Evolutionary conservation across 1,140 invertebrate genomes (phyloP), one percentile per base, ranked within the genome.

Genomic region (Nomia melanderi): DNA sequence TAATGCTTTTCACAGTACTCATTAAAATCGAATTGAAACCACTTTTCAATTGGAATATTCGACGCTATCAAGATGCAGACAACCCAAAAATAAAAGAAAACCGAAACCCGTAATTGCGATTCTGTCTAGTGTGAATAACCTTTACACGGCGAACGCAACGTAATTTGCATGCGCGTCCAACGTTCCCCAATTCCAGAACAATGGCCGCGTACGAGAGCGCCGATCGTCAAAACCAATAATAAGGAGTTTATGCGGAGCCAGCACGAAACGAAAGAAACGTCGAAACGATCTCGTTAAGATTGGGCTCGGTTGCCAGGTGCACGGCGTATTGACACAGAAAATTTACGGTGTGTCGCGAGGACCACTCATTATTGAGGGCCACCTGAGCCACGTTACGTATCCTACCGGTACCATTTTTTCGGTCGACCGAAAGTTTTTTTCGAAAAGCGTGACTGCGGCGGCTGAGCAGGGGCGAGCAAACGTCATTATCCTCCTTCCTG

Each of bases 371-470:
- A 83, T 54, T 23, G 47, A n/a, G n/a, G n/a, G 33, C 62, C 80
- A 83, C 71, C 81, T 83, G 81, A 82, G 27, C 27, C 70, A 60
- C 47, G 56, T 77, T 36, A 53, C 75, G 33, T 60, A 71, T 54
- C 33, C 69, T 14, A 23, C 27, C 20, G 17, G 47, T 12, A 23
- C 29, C 60, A 54, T 63, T 59, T 56, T 67, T 65, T 67, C 39
- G 64, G 17, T 20, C 53, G 12, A 33, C 25, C 41, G 50, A 60
- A 50, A 64, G 29, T 44, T 72, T 54, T 62, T 80, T 66, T 53
- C 54, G 12, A 77, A 80, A 83, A 84, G 29, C 82, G 82, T 83
- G 78, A 80, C 77, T 76, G 33, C 54, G 78, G 73, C 76, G 64
- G 27, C 69, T 73, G 20, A 23, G 41, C 79, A 23, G 25, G 53